Evolutionary conservation across 30 jellyfish, hydroid and myxozoan genomes (phyloP), one percentile per base, ranked within the genome.

Genomic region (Hydractinia symbiolongicarpus): DNA sequence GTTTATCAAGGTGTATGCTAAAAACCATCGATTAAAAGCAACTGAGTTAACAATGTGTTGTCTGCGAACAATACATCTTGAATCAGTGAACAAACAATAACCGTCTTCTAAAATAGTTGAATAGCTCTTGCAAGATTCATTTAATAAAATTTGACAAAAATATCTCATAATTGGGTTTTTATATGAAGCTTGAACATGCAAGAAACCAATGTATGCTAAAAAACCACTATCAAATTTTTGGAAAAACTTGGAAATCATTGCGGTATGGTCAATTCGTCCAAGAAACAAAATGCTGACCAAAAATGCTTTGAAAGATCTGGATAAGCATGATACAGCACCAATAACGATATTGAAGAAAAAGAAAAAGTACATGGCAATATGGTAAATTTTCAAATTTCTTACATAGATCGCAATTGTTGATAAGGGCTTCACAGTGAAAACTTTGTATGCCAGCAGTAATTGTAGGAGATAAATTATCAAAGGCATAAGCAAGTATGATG

Each of bases 201-300:
- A 50, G 51, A 71, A 71, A 53, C 80, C 54, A 71, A 19, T 8
- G 51, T 71, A 71, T 20, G 80, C 70, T 30, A 30, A 71, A 50
- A 19, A 53, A 15, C 80, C 80, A 71, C 60, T n/a, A 20, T 71
- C 80, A 7, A 20, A n/a, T 9, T 71, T 55, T 50, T 71, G 30
- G 40, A 71, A 9, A 11, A 71, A 10, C 9, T 64, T 51, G 74
- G 74, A n/a, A 15, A 60, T 58, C 56, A 71, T 20, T 8, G 80
- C 17, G 60, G 80, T n/a, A 19, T 71, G 56, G 51, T 71, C 80
- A 15, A 71, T 71, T 5, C 80, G 80, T 71, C 80, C 80, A 20
- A 71, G 61, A 14, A 71, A 30, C 9, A 71, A 50, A 19, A 71
- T 19, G 54, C 80, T 71, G 15, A 71, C 51, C 80, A 71, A 9